Evolutionary conservation across 2,888 invertebrate species (phyloP), one percentile per base, ranked within the genome.

Genomic region (Folsomia manolachei): DNA sequence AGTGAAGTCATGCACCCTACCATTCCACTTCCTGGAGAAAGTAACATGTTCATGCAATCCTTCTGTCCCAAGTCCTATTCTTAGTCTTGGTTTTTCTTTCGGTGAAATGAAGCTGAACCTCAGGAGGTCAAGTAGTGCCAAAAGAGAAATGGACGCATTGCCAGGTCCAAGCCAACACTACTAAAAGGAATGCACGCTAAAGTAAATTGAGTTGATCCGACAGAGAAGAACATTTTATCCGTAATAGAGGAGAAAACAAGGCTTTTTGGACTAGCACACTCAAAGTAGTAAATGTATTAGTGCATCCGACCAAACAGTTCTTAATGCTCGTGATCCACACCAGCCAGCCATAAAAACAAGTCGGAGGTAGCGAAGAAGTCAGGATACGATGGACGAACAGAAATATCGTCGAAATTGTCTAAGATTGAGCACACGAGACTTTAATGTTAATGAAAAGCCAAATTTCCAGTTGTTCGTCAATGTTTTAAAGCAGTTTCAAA

Each of bases 51-150:
- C 56, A 56, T 56, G 19, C 56, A 56, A 9, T 51, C 51, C 56
- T 4, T 56, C 4, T 56, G 19, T n/a, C 56, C 19, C 14, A 39
- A 4, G 39, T 14, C 14, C 39, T 39, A 39, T 39, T 39, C 14
- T 39, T 39, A 14, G n/a, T n/a, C 39, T 39, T 39, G 39, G 4
- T 39, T 7, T 56, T 56, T 56, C 11, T 56, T n/a, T 18, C n/a
- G 56, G 23, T 52, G 65, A 62, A 60, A 24, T 62, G 62, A 62
- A 62, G 65, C 18, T 21, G 51, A 24, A 26, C 64, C 27, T 14
- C 64, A 14, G 64, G 18, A 66, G 65, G 65, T 51, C 51, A 52
- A 51, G 51, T 51, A 66, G 65, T 66, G 65, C 65, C 65, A 66
- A 21, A 39, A 52, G 23, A 21, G 65, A 27, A 64, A 9, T 26